phyloP scores from a whole-genome alignment of 2,797 vertebrate genomes.

The Catostomus latipinnis region DNA sequence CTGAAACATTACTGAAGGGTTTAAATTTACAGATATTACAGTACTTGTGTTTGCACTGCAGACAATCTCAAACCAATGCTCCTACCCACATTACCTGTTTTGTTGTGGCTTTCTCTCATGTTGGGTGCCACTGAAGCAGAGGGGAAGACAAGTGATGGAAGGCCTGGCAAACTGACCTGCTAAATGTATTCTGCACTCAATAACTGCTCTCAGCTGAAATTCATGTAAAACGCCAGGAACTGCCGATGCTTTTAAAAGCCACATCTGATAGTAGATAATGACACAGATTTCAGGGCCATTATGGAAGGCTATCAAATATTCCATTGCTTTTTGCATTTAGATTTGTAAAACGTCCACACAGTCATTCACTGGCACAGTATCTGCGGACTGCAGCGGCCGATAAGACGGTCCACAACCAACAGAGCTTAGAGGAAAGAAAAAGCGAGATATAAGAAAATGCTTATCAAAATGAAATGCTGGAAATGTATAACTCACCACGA shows the following conservation, averaged over 20 bases:
- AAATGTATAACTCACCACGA: conserved; percentile 55
- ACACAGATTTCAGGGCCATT: conserved; percentile 77
- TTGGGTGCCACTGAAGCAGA: conserved; percentile 45
- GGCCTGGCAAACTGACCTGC: conserved; percentile 64
- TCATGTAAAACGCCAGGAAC: conserved; percentile 76
- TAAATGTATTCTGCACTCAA: conserved; percentile 76
- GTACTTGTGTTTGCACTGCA: background rate
- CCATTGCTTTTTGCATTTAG: conserved; percentile 65
- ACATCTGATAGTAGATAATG: conserved; percentile 77
- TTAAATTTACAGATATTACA: background rate
- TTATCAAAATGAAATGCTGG: conserved; percentile 54
- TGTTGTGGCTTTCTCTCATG: conserved; percentile 45
- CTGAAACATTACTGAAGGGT: background rate
- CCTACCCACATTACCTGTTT: background rate
- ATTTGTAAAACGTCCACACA: conserved; percentile 58
- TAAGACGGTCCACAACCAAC: conserved; percentile 52
- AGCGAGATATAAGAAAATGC: conserved; percentile 58
- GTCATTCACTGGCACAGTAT: conserved; percentile 54
- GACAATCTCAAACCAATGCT: background rate
- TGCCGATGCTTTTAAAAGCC: conserved; percentile 74
- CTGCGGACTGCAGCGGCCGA: conserved; percentile 52
- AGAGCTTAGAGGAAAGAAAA: conserved; percentile 47
- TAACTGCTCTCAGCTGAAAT: conserved; percentile 68
- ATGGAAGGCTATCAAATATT: conserved; percentile 76
- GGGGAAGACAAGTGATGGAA: conserved; percentile 52